A percentile compares a stretch with the other conserved stretches of the same genome.
These are phyloP conservation scores for Drosophila recens DNA, from an alignment of 2,888 invertebrate species.

Conservation along the genomic window DNA sequence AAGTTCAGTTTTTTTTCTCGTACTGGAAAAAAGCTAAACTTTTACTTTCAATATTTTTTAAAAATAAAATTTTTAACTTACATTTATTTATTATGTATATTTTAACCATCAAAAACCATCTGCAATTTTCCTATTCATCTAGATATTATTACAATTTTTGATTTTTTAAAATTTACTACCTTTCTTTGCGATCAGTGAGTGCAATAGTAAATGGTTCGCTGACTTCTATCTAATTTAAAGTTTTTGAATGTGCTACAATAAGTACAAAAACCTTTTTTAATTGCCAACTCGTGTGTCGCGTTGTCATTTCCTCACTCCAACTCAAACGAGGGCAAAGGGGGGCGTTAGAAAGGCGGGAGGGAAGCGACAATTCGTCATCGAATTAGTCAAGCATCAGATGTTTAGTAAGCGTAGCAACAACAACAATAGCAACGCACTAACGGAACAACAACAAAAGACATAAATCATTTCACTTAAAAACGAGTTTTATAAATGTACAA, in stretches of 20 bases:
- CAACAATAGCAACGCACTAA: slow-evolving; percentile 23
- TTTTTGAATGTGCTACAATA: slow-evolving; percentile 22
- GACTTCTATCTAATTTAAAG: slow-evolving; percentile 42
- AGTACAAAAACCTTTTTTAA: slow-evolving; percentile 28
- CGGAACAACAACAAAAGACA: slow-evolving; percentile 34
- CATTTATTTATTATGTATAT: too few species aligned
- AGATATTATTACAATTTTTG: background rate
- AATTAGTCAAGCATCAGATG: slow-evolving; percentile 64
- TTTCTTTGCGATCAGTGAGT: background rate
- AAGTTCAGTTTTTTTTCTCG: too few species aligned
- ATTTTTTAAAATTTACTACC: background rate
- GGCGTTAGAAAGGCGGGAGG: background rate
- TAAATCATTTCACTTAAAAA: slow-evolving; percentile 67
- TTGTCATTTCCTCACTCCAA: slow-evolving; percentile 41
- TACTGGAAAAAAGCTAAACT: too few species aligned
- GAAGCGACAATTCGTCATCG: slow-evolving; percentile 51
- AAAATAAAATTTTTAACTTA: too few species aligned
- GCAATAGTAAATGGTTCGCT: slow-evolving; percentile 7
- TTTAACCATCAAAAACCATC: too few species aligned
- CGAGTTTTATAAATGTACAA: slow-evolving; percentile 62
- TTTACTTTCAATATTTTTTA: too few species aligned
- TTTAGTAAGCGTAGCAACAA: slow-evolving; percentile 57
- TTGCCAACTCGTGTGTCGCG: slow-evolving; percentile 45
- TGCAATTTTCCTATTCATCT: background rate
- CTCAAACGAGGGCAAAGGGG: background rate